Evolutionary conservation across 1,140 invertebrate genomes (phyloP).

Genomic region (Drosophila ercepeae): DNA sequence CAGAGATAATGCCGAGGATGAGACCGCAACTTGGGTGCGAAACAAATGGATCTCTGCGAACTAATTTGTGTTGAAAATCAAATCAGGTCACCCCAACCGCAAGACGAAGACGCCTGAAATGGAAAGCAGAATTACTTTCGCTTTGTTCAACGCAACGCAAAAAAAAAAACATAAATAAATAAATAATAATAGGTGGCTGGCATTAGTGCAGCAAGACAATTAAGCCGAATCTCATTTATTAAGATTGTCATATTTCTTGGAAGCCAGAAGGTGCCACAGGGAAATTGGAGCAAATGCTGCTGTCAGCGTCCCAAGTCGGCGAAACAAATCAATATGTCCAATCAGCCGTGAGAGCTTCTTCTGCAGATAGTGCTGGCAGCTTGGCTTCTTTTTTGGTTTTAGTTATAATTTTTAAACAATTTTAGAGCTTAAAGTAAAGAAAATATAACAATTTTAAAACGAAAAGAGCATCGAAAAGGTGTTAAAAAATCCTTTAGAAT

Average conservation of each 20-base stretch:
- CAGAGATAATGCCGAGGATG: constrained; percentile 38
- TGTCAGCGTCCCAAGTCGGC: constrained; percentile 51
- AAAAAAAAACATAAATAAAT: constrained; percentile 6
- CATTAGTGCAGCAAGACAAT: constrained; percentile 55
- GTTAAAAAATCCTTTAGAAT: too few relatives aligned
- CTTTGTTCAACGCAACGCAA: constrained; percentile 49
- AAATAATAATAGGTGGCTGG: constrained; percentile 22
- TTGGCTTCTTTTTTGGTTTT: neutral
- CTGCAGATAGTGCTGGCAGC: constrained; percentile 5
- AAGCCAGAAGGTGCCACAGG: constrained; percentile 49
- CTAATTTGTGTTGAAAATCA: constrained; percentile 55
- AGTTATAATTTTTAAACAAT: neutral
- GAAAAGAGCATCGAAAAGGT: too few relatives aligned
- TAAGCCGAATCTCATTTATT: constrained; percentile 56
- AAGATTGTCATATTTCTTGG: constrained; percentile 70
- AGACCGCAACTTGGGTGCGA: constrained; percentile 56
- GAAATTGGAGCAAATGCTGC: constrained; percentile 67
- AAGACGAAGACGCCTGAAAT: constrained; percentile 62
- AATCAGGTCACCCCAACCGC: constrained; percentile 67
- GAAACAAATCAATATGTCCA: constrained; percentile 78
- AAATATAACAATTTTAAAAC: too few relatives aligned
- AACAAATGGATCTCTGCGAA: constrained; percentile 50
- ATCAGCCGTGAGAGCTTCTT: constrained; percentile 52
- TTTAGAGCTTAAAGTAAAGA: too few relatives aligned
- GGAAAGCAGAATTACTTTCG: constrained; percentile 75